These are phyloP conservation scores for Cyclophora punctaria DNA, from an alignment of 2,888 invertebrate species.

Conservation along the genomic window DNA sequence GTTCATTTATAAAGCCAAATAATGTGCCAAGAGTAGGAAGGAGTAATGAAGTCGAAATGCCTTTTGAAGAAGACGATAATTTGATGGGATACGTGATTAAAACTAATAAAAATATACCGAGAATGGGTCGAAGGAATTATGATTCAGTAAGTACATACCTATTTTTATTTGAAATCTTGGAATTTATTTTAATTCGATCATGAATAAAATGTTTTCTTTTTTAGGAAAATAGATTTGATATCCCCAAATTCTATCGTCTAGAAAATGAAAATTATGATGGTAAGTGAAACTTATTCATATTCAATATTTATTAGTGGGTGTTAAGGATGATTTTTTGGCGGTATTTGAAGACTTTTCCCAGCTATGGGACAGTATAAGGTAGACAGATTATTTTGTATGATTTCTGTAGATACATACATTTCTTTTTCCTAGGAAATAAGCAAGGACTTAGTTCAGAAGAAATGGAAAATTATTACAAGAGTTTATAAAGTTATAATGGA, in stretches of 20 bases:
- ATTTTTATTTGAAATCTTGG: no score
- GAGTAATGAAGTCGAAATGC: conserved; percentile 54
- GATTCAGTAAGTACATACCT: conserved; percentile 44
- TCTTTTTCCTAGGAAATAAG: conserved; percentile 28
- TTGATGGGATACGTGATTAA: conserved; percentile 66
- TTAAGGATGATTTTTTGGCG: no score
- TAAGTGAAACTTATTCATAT: conserved; percentile 13
- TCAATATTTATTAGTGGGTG: no score
- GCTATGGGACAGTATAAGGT: no score
- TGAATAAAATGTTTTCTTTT: conserved; percentile 11
- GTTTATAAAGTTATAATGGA: conserved; percentile 1
- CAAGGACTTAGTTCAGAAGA: conserved; percentile 28
- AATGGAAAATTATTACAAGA: conserved; percentile 37
- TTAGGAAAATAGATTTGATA: conserved; percentile 60
- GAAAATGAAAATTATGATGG: conserved; percentile 41
- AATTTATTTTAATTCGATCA: no score
- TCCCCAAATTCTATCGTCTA: conserved; percentile 56
- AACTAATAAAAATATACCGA: conserved; percentile 63
- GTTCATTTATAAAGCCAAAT: conserved; percentile 63
- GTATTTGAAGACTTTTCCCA: no score
- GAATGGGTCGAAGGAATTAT: conserved; percentile 65
- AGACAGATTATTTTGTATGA: no score
- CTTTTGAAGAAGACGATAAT: conserved; percentile 52
- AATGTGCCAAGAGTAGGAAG: conserved; percentile 63
- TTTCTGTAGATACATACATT: not conserved